phyloP scores from a whole-genome alignment of 2,888 invertebrate species.

The Drosophila longiperda region DNA sequence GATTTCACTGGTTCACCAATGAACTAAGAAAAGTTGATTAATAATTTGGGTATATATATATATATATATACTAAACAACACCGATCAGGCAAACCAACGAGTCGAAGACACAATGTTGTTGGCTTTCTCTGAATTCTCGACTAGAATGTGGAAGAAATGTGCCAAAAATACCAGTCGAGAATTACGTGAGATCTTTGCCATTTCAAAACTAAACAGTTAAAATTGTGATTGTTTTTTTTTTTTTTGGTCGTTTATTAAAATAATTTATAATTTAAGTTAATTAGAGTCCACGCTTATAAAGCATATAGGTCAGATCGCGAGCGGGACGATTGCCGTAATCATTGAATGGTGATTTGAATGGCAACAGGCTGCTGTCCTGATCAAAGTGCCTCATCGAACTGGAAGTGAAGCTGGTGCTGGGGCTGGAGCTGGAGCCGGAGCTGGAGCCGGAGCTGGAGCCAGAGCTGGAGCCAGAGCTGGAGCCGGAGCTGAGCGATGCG shows the following conservation, averaged over 20 bases:
- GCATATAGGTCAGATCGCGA: constrained; percentile 62
- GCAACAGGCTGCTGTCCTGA: constrained; percentile 50
- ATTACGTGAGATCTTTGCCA: constrained; percentile 9
- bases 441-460: constrained; percentile 1
- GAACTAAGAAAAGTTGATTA: background rate
- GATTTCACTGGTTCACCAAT: no score
- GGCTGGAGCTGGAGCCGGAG: background rate
- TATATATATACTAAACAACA: background rate
- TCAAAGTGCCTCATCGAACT: constrained; percentile 6
- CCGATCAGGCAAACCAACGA: background rate
- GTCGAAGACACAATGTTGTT: background rate
- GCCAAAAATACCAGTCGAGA: background rate
- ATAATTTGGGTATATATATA: background rate
- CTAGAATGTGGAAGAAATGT: background rate
- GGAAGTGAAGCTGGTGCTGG: no score
- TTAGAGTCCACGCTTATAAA: constrained; percentile 66
- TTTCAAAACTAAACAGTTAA: background rate
- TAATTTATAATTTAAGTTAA: constrained; percentile 6
- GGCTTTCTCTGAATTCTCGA: background rate
- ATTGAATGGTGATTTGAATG: constrained; percentile 69
- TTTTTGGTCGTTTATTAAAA: constrained; percentile 32
- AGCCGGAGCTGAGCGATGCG: background rate
- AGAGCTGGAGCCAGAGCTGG: background rate
- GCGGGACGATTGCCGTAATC: constrained; percentile 69
- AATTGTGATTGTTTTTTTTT: background rate